These are phyloP conservation scores for Sebastes minor DNA, from an alignment of 2,797 vertebrate genomes.

Conservation along the genomic window DNA sequence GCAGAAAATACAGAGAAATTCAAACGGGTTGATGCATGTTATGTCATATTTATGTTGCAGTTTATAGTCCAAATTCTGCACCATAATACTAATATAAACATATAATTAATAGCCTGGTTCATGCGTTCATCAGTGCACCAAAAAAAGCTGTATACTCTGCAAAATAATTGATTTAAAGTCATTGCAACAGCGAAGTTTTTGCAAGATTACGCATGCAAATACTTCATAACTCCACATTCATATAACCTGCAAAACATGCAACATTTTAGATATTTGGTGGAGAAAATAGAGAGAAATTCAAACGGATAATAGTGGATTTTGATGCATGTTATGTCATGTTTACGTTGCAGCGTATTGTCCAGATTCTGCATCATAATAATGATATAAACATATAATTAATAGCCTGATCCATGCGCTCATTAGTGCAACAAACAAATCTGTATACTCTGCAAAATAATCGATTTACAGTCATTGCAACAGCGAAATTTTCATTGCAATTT, in stretches of 20 bases:
- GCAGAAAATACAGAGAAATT: neutral
- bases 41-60: conserved; percentile 42
- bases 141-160: conserved; percentile 13
- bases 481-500: neutral
- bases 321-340: conserved; percentile 50
- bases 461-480: neutral
- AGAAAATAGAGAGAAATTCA: neutral
- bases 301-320: neutral
- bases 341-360: neutral
- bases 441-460: conserved; percentile 29
- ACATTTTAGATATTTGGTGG: too few species aligned
- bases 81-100: neutral
- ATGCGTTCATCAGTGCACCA: neutral
- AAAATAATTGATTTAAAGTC: conserved; percentile 17
- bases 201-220: neutral
- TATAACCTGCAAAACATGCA: too few species aligned
- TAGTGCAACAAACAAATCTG: neutral
- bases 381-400: neutral
- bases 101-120: neutral
- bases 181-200: neutral
- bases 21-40: conserved; percentile 17
- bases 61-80: neutral
- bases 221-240: too few species aligned
- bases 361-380: neutral
- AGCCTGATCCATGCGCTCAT: neutral